phyloP scores from a whole-genome alignment of 1,140 invertebrate genomes.

The Phymastichus coffea region DNA sequence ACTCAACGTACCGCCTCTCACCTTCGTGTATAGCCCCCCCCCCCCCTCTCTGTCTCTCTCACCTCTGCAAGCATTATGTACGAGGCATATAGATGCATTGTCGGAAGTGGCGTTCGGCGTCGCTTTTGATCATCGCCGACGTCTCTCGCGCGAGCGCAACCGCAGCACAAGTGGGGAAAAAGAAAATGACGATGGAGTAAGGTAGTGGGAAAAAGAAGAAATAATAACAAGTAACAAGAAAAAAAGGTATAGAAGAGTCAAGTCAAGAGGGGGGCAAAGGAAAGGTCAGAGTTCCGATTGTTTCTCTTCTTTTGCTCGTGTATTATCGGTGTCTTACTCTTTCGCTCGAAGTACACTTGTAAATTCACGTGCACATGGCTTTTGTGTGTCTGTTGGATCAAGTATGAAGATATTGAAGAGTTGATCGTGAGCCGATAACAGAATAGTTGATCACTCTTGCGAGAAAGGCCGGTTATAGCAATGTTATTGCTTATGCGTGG shows the following conservation, averaged over 20 bases:
- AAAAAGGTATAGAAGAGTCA: too few relatives aligned
- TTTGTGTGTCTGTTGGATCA: neutral
- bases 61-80: slow-evolving; percentile 24
- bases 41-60: neutral
- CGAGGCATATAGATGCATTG: slow-evolving; percentile 20
- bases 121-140: slow-evolving; percentile 30
- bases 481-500: slow-evolving; percentile 29
- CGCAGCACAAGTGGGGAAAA: neutral
- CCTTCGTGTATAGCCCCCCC: too few relatives aligned
- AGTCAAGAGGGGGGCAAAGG: neutral
- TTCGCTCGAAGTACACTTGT: neutral
- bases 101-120: slow-evolving; percentile 23
- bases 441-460: slow-evolving; percentile 34
- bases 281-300: slow-evolving; percentile 17
- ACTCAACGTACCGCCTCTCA: too few relatives aligned
- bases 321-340: neutral
- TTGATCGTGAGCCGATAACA: slow-evolving; percentile 26
- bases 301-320: slow-evolving; percentile 7
- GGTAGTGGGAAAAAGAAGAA: neutral
- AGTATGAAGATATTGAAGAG: slow-evolving; percentile 9
- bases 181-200: neutral
- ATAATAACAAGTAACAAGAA: neutral
- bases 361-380: neutral
- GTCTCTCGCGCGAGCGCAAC: neutral
- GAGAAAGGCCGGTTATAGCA: neutral